Conservation (phyloP, 2,797 vertebrate species). For the Chaunax sp. region DNA sequence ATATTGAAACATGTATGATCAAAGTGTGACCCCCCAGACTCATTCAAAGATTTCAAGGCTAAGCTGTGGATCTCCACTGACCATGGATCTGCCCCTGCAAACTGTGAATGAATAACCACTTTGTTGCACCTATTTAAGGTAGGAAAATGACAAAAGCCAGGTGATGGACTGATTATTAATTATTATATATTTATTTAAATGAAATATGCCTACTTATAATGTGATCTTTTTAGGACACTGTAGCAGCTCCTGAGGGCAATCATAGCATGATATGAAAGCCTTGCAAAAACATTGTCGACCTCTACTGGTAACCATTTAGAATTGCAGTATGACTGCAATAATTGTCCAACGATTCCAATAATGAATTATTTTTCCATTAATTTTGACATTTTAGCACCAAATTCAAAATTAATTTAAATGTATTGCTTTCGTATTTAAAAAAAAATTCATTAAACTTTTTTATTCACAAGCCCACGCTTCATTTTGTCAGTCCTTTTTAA, state of each 20-base stretch:
- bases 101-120: not conserved
- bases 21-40: not conserved
- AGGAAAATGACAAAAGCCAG: too few relatives aligned
- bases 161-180: too few relatives aligned
- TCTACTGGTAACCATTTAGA: not conserved
- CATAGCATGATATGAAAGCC: not conserved
- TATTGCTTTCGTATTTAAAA: too few relatives aligned
- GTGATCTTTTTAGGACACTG: too few relatives aligned
- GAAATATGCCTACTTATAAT: not conserved
- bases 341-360: too few relatives aligned
- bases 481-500: not conserved
- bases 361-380: too few relatives aligned
- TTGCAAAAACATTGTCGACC: not conserved
- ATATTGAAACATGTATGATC: not conserved
- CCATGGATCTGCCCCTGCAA: not conserved
- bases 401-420: too few relatives aligned
- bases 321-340: not conserved
- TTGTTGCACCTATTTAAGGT: not conserved
- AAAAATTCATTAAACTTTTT: not conserved
- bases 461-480: not conserved
- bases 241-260: not conserved
- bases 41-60: not conserved
- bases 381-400: too few relatives aligned
- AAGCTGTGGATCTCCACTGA: not conserved
- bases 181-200: not conserved